These are phyloP conservation scores for Ceratina japonica DNA, from an alignment of 1,140 invertebrate species.

Conservation along the genomic window DNA sequence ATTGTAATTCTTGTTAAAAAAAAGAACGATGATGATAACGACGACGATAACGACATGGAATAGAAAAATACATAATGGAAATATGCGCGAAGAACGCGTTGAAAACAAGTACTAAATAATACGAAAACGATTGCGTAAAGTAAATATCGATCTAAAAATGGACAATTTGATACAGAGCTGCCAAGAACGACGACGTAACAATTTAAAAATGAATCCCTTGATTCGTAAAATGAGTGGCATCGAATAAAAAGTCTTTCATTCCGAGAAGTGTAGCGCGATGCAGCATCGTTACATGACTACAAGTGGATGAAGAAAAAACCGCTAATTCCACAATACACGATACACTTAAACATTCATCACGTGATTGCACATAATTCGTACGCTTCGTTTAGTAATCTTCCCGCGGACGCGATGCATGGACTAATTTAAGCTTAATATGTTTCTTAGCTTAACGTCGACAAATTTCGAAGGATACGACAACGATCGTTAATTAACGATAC, in stretches of 20 bases:
- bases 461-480: not conserved
- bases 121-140: not conserved
- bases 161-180: not conserved
- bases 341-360: not conserved
- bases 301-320: not conserved
- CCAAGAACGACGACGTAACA: no score
- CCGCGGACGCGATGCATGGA: not conserved
- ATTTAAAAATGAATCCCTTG: not conserved
- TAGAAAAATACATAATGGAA: not conserved
- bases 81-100: not conserved
- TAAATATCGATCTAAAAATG: not conserved
- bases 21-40: no score
- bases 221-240: conserved; percentile 29
- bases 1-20: not conserved
- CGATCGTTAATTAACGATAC: not conserved
- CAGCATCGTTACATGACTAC: not conserved
- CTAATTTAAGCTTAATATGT: not conserved
- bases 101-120: not conserved
- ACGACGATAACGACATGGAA: not conserved
- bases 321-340: conserved; percentile 1
- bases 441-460: not conserved
- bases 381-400: not conserved
- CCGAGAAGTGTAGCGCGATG: not conserved
- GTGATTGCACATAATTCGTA: not conserved
- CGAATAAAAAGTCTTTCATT: not conserved